phyloP scores from a whole-genome alignment of 2,888 invertebrate genomes.

The Rhingia campestris region DNA sequence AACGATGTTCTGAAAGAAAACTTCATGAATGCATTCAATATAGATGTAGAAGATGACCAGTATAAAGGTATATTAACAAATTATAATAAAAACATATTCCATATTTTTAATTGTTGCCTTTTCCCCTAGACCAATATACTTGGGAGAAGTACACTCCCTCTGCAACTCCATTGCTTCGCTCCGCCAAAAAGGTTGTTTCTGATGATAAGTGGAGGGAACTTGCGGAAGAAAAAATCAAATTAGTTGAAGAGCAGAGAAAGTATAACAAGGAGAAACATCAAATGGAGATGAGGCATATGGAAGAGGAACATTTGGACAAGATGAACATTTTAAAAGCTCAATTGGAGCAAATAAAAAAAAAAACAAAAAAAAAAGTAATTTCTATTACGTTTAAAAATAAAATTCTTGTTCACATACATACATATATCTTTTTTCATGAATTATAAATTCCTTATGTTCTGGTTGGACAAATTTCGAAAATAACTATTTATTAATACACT shows the following conservation, averaged over 20 bases:
- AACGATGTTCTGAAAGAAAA: too few species aligned
- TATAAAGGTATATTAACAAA: too few species aligned
- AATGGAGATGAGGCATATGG: too few species aligned
- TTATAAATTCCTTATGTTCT: neutral
- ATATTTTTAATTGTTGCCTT: conserved; percentile 11
- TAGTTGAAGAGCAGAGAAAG: conserved; percentile 6
- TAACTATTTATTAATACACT: neutral
- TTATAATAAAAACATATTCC: conserved; percentile 1
- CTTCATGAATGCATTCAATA: too few species aligned
- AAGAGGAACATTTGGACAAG: too few species aligned
- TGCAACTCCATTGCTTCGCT: conserved; percentile 1
- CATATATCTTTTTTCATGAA: too few species aligned
- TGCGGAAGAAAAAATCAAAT: conserved; percentile 6
- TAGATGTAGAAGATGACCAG: too few species aligned
- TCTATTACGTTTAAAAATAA: neutral
- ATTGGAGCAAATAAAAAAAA: neutral
- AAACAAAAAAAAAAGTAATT: too few species aligned
- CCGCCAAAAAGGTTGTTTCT: neutral
- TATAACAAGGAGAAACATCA: too few species aligned
- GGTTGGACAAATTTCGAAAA: neutral
- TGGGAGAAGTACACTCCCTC: too few species aligned
- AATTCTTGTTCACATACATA: conserved; percentile 4
- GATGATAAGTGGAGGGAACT: conserved; percentile 9
- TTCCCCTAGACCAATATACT: neutral
- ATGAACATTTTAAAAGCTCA: neutral